Conservation (phyloP, 2,888 invertebrate species). For the Tachina lurida region DNA sequence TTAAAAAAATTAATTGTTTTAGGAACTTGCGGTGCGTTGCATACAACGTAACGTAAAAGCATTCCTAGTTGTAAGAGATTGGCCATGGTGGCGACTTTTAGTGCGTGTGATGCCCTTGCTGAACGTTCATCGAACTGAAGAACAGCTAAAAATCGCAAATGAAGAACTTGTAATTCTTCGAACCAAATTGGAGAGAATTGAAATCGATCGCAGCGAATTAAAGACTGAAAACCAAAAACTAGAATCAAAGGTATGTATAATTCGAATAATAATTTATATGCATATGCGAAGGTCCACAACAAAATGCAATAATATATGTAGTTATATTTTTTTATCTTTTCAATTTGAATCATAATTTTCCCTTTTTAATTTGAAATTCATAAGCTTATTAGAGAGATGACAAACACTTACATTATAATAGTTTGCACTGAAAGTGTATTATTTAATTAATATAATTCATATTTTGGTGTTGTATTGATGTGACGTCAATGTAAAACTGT, state of each 20-base stretch:
- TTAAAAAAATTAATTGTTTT: conserved; percentile 15
- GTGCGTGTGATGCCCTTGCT: conserved; percentile 95
- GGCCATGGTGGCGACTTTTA: conserved; percentile 98
- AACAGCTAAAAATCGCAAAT: conserved; percentile 91
- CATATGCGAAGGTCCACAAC: too few species aligned
- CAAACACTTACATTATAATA: too few species aligned
- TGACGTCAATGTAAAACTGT: too few species aligned
- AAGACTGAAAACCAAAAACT: conserved; percentile 95
- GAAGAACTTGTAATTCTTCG: conserved; percentile 93
- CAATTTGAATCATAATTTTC: too few species aligned
- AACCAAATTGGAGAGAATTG: conserved; percentile 92
- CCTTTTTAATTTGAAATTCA: too few species aligned
- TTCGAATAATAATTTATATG: background rate
- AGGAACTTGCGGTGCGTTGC: conserved; percentile 94
- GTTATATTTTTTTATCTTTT: too few species aligned
- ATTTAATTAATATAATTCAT: too few species aligned
- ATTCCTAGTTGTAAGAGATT: conserved; percentile 94
- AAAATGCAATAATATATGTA: too few species aligned
- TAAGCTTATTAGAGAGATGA: too few species aligned
- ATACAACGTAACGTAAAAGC: conserved; percentile 97
- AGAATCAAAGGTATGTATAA: conserved; percentile 92
- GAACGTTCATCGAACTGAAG: conserved; percentile 96
- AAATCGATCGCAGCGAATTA: conserved; percentile 91
- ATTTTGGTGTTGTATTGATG: too few species aligned
- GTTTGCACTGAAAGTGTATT: too few species aligned